A percentile compares a stretch with the other conserved stretches of the same genome.
These are phyloP conservation scores for Rhopalosiphum nymphaeae DNA, from an alignment of 2,888 invertebrate species.

Conservation along the genomic window DNA sequence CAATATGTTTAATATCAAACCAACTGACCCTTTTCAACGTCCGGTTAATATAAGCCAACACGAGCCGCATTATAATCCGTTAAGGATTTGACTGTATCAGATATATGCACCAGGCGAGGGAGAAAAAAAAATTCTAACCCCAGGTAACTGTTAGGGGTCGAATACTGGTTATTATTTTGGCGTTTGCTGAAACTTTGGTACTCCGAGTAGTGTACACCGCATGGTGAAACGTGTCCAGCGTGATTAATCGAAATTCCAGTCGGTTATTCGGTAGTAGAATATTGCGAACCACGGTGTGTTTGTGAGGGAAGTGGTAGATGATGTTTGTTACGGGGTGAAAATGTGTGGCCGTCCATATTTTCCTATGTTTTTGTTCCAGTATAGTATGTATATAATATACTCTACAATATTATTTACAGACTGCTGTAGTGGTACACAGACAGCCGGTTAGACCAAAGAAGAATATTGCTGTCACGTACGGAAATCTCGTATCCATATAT, in stretches of 20 bases:
- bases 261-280: neutral
- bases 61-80: constrained; percentile 8
- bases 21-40: constrained; percentile 52
- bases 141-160: constrained; percentile 43
- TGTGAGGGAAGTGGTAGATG: neutral
- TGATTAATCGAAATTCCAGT: constrained; percentile 62
- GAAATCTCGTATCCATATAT: constrained; percentile 50
- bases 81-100: constrained; percentile 28
- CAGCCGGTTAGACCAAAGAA: neutral
- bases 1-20: constrained; percentile 20
- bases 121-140: constrained; percentile 20
- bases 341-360: constrained; percentile 22
- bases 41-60: constrained; percentile 30
- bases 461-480: constrained; percentile 54
- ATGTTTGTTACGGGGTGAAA: neutral
- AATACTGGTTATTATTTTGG: constrained; percentile 58
- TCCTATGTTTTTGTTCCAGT: constrained; percentile 26
- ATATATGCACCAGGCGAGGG: neutral
- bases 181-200: constrained; percentile 56
- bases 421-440: neutral
- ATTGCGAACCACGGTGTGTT: constrained; percentile 2
- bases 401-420: neutral
- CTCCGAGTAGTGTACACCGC: constrained; percentile 1
- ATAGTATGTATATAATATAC: neutral
- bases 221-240: constrained; percentile 58